Conservation (phyloP, 2,113 vertebrate species). For the Heterotis niloticus region DNA sequence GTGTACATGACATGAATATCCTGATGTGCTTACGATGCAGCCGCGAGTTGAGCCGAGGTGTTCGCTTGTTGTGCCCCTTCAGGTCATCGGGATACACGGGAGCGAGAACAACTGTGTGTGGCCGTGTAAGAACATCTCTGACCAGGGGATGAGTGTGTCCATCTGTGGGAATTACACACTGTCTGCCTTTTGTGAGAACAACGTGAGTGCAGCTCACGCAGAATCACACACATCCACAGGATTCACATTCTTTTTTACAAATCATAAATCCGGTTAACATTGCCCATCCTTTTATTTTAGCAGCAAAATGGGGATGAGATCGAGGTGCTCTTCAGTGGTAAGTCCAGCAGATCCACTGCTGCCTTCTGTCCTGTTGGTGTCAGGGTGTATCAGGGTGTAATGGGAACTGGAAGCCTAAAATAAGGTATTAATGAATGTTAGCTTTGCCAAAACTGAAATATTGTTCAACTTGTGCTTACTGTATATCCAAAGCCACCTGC, state of each 20-base stretch:
- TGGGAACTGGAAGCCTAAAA: no score
- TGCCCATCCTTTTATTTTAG: not conserved
- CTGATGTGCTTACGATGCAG: not conserved
- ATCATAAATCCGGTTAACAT: not conserved
- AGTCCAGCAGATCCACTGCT: not conserved
- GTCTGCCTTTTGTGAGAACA: not conserved
- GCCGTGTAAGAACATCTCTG: slow-evolving; percentile 34
- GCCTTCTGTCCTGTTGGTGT: no score
- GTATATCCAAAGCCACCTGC: no score
- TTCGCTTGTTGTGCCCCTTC: not conserved
- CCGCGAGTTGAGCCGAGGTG: not conserved
- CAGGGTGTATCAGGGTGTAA: no score
- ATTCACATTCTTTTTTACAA: not conserved
- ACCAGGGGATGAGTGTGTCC: slow-evolving; percentile 20
- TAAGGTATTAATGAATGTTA: no score
- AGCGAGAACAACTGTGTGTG: accelerated
- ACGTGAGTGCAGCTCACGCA: slow-evolving; percentile 29
- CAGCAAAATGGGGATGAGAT: not conserved
- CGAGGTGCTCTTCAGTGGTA: not conserved
- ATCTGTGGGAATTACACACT: slow-evolving; percentile 22
- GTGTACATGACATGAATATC: no score
- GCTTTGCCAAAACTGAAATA: no score
- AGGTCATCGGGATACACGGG: slow-evolving; percentile 27
- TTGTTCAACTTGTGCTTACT: no score
- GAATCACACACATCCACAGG: not conserved